Base-by-base conservation (phyloP, 1,140 invertebrate species). In the Rhagoletis pomonella region DNA sequence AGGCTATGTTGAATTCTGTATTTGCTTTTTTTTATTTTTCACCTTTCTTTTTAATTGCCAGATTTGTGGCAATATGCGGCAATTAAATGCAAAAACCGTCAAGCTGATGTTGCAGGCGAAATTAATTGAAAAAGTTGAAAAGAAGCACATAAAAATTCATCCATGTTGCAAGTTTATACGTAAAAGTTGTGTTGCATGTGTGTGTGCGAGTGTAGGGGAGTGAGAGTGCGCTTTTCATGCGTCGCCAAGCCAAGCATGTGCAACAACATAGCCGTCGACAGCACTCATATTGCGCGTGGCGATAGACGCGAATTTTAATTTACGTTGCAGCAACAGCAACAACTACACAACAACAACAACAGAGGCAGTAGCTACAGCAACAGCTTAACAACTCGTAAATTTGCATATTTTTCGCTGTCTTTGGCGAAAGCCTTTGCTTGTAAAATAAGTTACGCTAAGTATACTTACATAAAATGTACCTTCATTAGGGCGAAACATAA, bases 101-200 rank as follows among this genome's bases (percentile, higher is more conserved):
- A 44, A 19, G 47, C n/a, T 47, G 44, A 19, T 81, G 44, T 7
- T 55, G 17, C 10, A 29, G 47, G 42, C 17, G 47, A 55, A 50
- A 81, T 55, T 81, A 81, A 81, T 81, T 81, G 73, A 81, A 81
- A 81, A 81, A 55, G 73, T 58, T 81, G 47, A 17, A 81, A 81
- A 81, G 0, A n/a, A 55, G 47, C 17, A 7, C 10, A 42, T n/a
- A 29, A 67, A 29, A 29, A 29, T 29, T 29, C 29, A 62, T 62
- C n/a, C n/a, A n/a, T 62, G n/a, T 62, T 62, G 60, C n/a, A 62
- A 17, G 60, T 62, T 29, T 17, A 14, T 62, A 14, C n/a, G 12
- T 62, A 62, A 17, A 14, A 17, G 4, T 17, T 62, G n/a, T 62
- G n/a, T 62, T 62, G 60, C 60, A 62, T 62, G 60, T 62, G 12